Evolutionary conservation across 2,113 vertebrate species (phyloP), one percentile per base, ranked within the genome.

Genomic region (Gopherus evgoodei): DNA sequence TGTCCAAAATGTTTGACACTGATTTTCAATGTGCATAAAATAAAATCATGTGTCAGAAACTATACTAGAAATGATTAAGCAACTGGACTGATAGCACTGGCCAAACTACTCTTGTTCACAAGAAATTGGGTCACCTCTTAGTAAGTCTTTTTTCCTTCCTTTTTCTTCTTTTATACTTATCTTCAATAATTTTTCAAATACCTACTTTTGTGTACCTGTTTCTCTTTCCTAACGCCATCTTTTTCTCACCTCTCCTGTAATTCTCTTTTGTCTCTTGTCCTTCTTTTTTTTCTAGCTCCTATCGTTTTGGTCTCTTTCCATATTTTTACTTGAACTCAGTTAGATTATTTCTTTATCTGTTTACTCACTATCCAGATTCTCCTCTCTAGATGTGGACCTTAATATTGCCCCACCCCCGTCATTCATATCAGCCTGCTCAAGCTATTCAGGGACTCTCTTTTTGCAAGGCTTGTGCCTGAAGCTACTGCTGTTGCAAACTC

Each of bases 1-100:
- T 0, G 69, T 4, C 35, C 8, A 84, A n/a, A 42, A 72, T 5
- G 42, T 0, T 0, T 3, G 29, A 31, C 6, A 13, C 0, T 6
- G 4, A 3, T 0, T 8, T 22, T 69, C 31, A 59, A 24, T 42
- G 29, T 62, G 83, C 8, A 75, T 7, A 21, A 31, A 85, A 75
- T 3, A 49, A 3, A 72, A 81, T 1, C 0, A 47, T 6, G 1
- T 75, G 38, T 9, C 0, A 38, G 75, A 22, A 83, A 12, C 8
- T 81, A 4, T 19, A 52, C 24, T 31, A 11, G 8, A 88, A 93
- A 29, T 72, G 19, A 53, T n/a, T 80, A 25, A 79, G 9, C 24
- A 78, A 78, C 11, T 27, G 24, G 10, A 27, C 47, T 47, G 75
- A 47, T 47, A 42, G 27, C 1, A 80, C 1, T 76, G 9, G 3